These are phyloP conservation scores for Pandemis corylana DNA, from an alignment of 2,888 invertebrate genomes.

Conservation along the genomic window DNA sequence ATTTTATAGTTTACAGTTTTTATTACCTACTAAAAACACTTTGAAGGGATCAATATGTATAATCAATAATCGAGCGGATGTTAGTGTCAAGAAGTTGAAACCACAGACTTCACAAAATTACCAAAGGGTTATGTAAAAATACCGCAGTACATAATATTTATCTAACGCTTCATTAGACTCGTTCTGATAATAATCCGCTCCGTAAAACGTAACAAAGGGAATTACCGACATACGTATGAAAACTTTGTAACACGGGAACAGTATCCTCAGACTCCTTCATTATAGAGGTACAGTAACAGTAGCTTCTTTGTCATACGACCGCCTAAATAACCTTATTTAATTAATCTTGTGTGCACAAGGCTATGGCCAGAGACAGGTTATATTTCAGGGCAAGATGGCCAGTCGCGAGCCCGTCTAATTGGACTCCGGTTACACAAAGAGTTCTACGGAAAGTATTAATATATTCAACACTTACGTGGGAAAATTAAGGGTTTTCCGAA, in stretches of 20 bases:
- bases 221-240: slow-evolving; percentile 27
- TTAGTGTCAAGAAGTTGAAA: background rate
- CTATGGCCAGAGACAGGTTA: slow-evolving; percentile 60
- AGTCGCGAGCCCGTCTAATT: slow-evolving; percentile 63
- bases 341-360: slow-evolving; percentile 59
- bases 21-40: too few relatives aligned
- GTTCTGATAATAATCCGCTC: slow-evolving; percentile 29
- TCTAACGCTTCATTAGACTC: slow-evolving; percentile 31
- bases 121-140: background rate
- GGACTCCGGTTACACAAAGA: slow-evolving; percentile 68
- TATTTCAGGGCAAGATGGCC: slow-evolving; percentile 74
- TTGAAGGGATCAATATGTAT: too few relatives aligned
- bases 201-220: slow-evolving; percentile 37
- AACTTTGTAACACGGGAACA: slow-evolving; percentile 49
- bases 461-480: slow-evolving; percentile 39
- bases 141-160: background rate
- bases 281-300: slow-evolving; percentile 60
- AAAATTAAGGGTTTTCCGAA: slow-evolving; percentile 29
- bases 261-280: slow-evolving; percentile 68
- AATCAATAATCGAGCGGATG: background rate
- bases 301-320: slow-evolving; percentile 71
- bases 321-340: slow-evolving; percentile 71
- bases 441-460: slow-evolving; percentile 49
- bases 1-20: too few relatives aligned
- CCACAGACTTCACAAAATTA: too few relatives aligned